Conservation (phyloP, 2,113 vertebrate genomes). For the Atractosteus spatula region DNA sequence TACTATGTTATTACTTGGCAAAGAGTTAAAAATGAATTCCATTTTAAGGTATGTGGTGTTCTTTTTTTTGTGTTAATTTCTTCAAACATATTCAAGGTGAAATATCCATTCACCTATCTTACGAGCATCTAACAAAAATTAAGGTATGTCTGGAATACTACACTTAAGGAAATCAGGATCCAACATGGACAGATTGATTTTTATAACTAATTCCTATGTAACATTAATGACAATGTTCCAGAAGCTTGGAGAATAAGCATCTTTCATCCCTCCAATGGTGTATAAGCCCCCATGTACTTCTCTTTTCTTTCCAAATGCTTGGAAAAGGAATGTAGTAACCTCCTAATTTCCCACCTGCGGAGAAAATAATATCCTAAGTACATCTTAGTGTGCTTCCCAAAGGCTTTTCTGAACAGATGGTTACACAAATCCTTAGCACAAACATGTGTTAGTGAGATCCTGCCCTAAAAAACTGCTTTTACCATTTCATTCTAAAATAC, state of each 20-base stretch:
- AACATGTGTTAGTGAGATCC: conserved; percentile 40
- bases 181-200: conserved; percentile 20
- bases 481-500: conserved; percentile 31
- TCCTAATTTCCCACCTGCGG: conserved; percentile 66
- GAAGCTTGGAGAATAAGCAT: conserved; percentile 37
- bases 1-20: too few species aligned
- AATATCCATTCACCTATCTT: conserved; percentile 12
- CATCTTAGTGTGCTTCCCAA: conserved; percentile 69
- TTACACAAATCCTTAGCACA: conserved; percentile 63
- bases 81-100: conserved; percentile 10
- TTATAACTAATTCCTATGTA: conserved; percentile 28
- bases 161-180: conserved; percentile 11
- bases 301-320: conserved; percentile 27
- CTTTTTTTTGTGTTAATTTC: neutral
- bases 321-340: conserved; percentile 47
- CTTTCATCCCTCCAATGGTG: conserved; percentile 36
- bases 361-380: conserved; percentile 72
- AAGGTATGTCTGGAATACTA: conserved; percentile 10
- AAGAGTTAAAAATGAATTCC: too few species aligned
- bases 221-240: conserved; percentile 43
- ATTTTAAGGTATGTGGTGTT: neutral
- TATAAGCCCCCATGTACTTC: conserved; percentile 29
- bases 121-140: conserved; percentile 21
- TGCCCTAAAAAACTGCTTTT: conserved; percentile 40
- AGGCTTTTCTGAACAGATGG: conserved; percentile 74